These are phyloP conservation scores for Gobiocypris rarus DNA, from an alignment of 2,113 vertebrate genomes.

Conservation along the genomic window DNA sequence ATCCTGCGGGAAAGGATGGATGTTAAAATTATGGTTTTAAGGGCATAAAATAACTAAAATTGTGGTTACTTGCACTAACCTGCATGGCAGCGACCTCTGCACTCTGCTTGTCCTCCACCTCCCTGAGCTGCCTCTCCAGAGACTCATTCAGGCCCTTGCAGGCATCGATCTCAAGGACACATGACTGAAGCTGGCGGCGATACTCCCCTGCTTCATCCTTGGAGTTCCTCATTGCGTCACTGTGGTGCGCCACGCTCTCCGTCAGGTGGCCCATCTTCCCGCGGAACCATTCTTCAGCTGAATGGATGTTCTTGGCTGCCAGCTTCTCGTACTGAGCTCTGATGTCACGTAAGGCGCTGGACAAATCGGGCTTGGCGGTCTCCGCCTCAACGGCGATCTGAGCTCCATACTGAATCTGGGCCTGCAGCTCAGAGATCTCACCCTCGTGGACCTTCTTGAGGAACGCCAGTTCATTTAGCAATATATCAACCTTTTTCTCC, in stretches of 20 bases:
- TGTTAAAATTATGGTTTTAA: not conserved
- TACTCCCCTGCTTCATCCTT: constrained; percentile 76
- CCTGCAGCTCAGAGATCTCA: constrained; percentile 73
- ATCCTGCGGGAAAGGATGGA: constrained; percentile 57
- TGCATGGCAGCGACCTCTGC: constrained; percentile 74
- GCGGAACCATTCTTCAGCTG: constrained; percentile 80
- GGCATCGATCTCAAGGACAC: constrained; percentile 75
- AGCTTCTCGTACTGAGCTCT: constrained; percentile 76
- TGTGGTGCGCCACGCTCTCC: constrained; percentile 74
- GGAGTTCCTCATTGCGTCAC: constrained; percentile 67
- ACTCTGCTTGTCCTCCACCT: constrained; percentile 75
- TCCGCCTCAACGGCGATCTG: constrained; percentile 72
- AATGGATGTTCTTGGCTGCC: constrained; percentile 75
- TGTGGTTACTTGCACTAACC: constrained; percentile 54
- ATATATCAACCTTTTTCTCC: constrained; percentile 69
- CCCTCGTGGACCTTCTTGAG: constrained; percentile 73
- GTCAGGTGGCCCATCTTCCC: constrained; percentile 76
- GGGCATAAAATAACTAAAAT: not conserved
- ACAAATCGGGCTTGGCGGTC: constrained; percentile 65
- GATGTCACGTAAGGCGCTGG: constrained; percentile 67
- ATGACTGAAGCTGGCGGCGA: constrained; percentile 71
- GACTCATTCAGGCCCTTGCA: constrained; percentile 71
- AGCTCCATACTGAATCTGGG: constrained; percentile 70
- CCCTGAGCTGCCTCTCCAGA: constrained; percentile 75
- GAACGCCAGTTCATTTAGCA: constrained; percentile 70